These are phyloP conservation scores for Mus spretus DNA, from an alignment of 2,797 vertebrate genomes.

Conservation along the genomic window DNA sequence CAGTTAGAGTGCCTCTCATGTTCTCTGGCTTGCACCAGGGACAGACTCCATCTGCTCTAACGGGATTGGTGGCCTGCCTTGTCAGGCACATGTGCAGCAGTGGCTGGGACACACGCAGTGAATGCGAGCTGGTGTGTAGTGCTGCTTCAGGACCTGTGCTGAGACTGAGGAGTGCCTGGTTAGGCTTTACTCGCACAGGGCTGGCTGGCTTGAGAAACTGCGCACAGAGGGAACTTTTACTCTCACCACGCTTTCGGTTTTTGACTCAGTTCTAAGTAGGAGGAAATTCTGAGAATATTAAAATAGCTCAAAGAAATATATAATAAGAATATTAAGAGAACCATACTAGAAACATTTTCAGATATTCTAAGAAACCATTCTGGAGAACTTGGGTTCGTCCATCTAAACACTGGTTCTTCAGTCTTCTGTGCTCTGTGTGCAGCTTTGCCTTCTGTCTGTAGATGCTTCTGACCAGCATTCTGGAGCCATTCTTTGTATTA, in stretches of 20 bases:
- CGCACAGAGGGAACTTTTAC: conserved; percentile 71
- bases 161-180: not conserved
- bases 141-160: not conserved
- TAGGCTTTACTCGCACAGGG: conserved; percentile 24
- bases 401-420: conserved; percentile 57
- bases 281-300: conserved; percentile 83
- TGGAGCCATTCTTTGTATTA: not conserved
- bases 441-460: conserved; percentile 51
- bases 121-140: not conserved
- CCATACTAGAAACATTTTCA: conserved; percentile 75
- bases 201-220: conserved; percentile 62
- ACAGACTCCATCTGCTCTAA: not conserved
- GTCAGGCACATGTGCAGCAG: not conserved
- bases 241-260: conserved; percentile 76
- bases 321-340: conserved; percentile 75
- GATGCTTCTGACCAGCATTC: conserved; percentile 1
- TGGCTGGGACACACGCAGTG: not conserved
- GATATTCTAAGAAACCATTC: conserved; percentile 82
- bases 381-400: conserved; percentile 25
- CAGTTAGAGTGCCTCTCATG: not conserved
- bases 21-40: not conserved
- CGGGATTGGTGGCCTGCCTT: not conserved
- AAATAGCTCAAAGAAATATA: conserved; percentile 81
- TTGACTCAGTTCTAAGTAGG: conserved; percentile 83
- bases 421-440: not conserved